Conservation (phyloP, 2,888 invertebrate genomes). For the Nemoura dubitans region DNA sequence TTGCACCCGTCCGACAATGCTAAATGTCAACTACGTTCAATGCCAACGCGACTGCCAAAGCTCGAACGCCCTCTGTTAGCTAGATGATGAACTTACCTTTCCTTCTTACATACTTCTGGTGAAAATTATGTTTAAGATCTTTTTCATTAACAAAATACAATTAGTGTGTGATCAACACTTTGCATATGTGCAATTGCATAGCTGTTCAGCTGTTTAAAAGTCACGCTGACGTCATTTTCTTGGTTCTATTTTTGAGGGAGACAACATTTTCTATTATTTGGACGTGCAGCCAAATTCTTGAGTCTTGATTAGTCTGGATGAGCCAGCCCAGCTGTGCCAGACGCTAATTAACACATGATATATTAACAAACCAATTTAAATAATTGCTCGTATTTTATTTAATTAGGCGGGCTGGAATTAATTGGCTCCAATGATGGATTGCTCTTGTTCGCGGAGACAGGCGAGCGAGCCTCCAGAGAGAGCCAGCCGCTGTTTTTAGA, state of each 20-base stretch:
- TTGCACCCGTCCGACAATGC: too few species aligned
- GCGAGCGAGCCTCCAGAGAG: background rate
- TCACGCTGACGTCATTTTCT: background rate
- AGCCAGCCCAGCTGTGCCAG: constrained; percentile 9
- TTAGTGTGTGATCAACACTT: background rate
- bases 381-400: constrained; percentile 31
- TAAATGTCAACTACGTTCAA: too few species aligned
- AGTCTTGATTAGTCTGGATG: constrained; percentile 18
- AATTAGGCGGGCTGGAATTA: constrained; percentile 27
- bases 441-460: constrained; percentile 7
- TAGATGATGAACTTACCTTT: too few species aligned
- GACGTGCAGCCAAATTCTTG: background rate
- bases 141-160: too few species aligned
- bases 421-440: constrained; percentile 25
- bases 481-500: constrained; percentile 1
- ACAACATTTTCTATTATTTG: constrained; percentile 4
- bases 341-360: constrained; percentile 28
- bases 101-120: too few species aligned
- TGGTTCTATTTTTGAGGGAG: background rate
- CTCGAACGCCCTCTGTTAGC: too few species aligned
- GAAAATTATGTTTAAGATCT: too few species aligned
- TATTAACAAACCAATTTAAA: constrained; percentile 30
- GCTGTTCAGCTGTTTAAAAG: background rate
- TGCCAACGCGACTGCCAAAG: too few species aligned
- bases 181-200: background rate